A percentile compares a stretch with the other conserved stretches of the same genome.
Conservation (phyloP, 2,888 invertebrate genomes). For the Sesia apiformis region DNA sequence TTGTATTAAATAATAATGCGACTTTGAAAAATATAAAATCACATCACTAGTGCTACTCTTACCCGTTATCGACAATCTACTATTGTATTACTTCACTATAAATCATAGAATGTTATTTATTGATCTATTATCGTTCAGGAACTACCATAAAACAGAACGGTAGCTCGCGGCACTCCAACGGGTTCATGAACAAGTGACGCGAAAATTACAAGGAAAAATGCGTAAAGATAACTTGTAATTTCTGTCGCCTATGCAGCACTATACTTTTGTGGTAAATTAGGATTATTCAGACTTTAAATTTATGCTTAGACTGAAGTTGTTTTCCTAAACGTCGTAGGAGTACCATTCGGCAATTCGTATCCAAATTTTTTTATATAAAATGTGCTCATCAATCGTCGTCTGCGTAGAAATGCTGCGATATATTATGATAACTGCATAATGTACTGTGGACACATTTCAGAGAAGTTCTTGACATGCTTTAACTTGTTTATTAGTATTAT, state of each 20-base stretch:
- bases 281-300: background rate
- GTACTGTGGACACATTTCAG: too few species aligned
- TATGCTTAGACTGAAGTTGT: background rate
- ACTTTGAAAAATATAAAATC: too few species aligned
- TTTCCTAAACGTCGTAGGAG: background rate
- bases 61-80: slow-evolving; percentile 12
- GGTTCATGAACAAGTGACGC: slow-evolving; percentile 24
- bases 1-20: too few species aligned
- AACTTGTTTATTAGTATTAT: too few species aligned
- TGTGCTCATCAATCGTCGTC: too few species aligned
- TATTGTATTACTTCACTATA: slow-evolving; percentile 33
- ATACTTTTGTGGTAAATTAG: background rate
- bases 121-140: slow-evolving; percentile 33
- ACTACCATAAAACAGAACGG: slow-evolving; percentile 39
- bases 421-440: too few species aligned
- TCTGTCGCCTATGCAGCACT: slow-evolving; percentile 19
- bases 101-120: slow-evolving; percentile 37
- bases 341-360: too few species aligned
- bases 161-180: slow-evolving; percentile 34
- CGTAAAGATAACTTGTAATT: slow-evolving; percentile 26
- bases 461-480: too few species aligned
- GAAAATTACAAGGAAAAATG: slow-evolving; percentile 50
- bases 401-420: too few species aligned
- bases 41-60: background rate
- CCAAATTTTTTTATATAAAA: too few species aligned